phyloP scores from a whole-genome alignment of 2,888 invertebrate genomes.

The Netelia melanura region DNA sequence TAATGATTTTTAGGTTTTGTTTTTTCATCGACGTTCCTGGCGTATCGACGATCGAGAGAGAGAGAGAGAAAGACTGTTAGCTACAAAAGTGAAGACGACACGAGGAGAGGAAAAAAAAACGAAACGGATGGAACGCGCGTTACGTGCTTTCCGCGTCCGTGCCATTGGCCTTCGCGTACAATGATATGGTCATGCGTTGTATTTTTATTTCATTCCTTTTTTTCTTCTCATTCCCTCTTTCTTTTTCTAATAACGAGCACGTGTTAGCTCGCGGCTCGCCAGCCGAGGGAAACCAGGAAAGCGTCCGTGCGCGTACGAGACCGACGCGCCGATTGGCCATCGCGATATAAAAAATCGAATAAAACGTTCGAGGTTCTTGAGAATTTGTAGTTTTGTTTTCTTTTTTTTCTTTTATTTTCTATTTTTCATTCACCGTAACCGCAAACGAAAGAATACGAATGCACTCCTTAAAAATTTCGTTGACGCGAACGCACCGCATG shows the following conservation, averaged over 20 bases:
- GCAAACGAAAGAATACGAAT: background rate
- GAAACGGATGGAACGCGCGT: conserved; percentile 44
- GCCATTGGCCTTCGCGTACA: conserved; percentile 31
- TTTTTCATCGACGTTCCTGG: background rate
- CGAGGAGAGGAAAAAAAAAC: conserved; percentile 12
- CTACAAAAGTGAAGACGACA: conserved; percentile 15
- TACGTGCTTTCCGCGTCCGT: conserved; percentile 64
- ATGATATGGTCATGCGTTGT: conserved; percentile 53
- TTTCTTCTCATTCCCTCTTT: no score
- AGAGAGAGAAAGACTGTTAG: background rate
- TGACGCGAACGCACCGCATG: background rate
- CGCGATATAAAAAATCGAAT: conserved; percentile 24
- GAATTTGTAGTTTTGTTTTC: background rate
- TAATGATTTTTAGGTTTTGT: background rate
- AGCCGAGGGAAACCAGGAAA: conserved; percentile 42
- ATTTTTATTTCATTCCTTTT: no score
- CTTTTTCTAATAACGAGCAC: conserved; percentile 53
- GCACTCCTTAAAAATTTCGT: background rate
- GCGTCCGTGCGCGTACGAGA: conserved; percentile 8
- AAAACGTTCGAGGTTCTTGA: conserved; percentile 16
- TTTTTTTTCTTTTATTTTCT: background rate
- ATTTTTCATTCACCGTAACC: background rate
- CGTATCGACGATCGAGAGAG: background rate
- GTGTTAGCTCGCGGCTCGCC: conserved; percentile 22
- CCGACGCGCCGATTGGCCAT: conserved; percentile 30